A percentile compares a stretch with the other conserved stretches of the same genome.
phyloP scores from a whole-genome alignment of 2,113 vertebrate genomes.

The Abramis brama region DNA sequence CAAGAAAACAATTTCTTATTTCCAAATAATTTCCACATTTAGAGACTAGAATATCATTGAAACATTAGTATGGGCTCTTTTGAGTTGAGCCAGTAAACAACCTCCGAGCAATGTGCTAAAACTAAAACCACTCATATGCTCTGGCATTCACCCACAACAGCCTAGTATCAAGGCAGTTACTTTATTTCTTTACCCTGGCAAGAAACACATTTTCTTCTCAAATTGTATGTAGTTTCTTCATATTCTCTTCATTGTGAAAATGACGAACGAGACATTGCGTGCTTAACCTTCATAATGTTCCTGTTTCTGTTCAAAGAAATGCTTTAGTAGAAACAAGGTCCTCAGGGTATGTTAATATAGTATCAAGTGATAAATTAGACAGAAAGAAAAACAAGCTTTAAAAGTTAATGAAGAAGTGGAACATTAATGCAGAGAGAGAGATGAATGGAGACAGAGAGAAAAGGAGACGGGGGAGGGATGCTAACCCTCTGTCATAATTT shows the following conservation, averaged over 20 bases:
- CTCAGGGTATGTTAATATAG: neutral
- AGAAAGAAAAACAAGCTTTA: constrained; percentile 69
- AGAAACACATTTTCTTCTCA: neutral
- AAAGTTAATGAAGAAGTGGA: constrained; percentile 83
- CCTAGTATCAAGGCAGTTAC: neutral
- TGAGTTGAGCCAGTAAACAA: neutral
- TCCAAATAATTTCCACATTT: neutral
- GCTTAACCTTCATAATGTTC: constrained; percentile 19
- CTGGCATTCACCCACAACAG: constrained; percentile 8
- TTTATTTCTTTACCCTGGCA: too few species aligned
- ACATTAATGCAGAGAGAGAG: constrained; percentile 75
- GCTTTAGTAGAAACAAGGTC: constrained; percentile 10
- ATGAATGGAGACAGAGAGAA: constrained; percentile 64
- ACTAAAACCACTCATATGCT: neutral
- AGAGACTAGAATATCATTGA: neutral
- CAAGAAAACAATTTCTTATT: neutral
- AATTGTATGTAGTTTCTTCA: neutral
- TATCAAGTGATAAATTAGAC: constrained; percentile 32
- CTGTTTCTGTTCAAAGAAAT: constrained; percentile 20
- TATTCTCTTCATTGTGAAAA: neutral
- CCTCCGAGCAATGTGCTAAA: neutral
- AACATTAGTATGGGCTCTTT: neutral
- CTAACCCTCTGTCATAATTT: constrained; percentile 84
- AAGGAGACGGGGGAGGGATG: constrained; percentile 56
- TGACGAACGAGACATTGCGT: neutral